Evolutionary conservation across 2,888 invertebrate genomes (phyloP), one percentile per base, ranked within the genome.

Genomic region (Eurytoma adleriae): DNA sequence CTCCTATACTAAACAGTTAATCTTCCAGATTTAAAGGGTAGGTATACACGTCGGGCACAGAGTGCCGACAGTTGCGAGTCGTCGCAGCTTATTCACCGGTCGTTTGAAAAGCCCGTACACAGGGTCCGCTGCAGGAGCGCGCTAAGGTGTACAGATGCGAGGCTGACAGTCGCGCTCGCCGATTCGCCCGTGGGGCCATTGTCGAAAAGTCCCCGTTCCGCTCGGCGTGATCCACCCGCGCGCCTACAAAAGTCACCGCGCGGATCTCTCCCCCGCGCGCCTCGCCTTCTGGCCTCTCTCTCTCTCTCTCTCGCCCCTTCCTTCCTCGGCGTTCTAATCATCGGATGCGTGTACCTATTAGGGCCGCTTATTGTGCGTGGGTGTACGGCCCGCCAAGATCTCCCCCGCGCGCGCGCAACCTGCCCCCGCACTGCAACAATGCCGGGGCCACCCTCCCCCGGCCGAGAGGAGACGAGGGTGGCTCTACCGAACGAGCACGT

Each of bases 341-440:
- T 86, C 87, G 88, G 86, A 89, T 89, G 88, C 90, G 87, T 89
- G 87, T 89, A 90, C 88, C 89, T 89, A 90, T 90, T 90, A 89
- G 87, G 86, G 87, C 83, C 85, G 85, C 84, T 87, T 85, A 89
- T 89, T 90, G 89, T 89, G 88, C 89, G 90, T 89, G 90, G 90
- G 90, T 89, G 90, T 89, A 88, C 82, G 80, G 84, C 40, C 40
- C 40, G 40, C 82, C 83, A 82, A 84, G 83, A 83, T 82, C 85
- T 83, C 86, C 85, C 86, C 71, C 59, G 16, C 54, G 14, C 24
- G 12, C 61, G 73, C 16, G 72, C 72, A 77, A 77, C 80, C 77
- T 78, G 80, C 50, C 7, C 40, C 18, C 2, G 13, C 62, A 2
- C 7, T 4, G 30, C 62, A 18, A 18, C 2, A 27, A 18, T 18